Base-by-base conservation (phyloP, 2,888 invertebrate species). In the Oscheius sp. region DNA sequence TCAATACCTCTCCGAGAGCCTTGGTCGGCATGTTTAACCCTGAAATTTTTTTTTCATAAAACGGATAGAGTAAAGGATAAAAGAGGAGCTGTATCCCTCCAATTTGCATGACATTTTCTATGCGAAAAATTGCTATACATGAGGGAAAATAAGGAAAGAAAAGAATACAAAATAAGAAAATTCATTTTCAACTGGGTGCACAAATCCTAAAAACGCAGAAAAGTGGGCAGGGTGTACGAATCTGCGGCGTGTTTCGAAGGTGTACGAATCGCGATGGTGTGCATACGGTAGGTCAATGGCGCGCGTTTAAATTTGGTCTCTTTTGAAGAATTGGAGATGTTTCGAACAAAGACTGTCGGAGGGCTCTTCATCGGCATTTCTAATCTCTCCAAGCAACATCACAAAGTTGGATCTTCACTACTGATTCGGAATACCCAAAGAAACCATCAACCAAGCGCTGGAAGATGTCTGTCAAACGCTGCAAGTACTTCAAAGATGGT, bases 1-100 rank as follows among this genome's bases (percentile, higher is more conserved):
- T 96, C 92, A 99, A 93, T 97, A 97, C 68, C 79, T 89, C 88
- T 82, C 88, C 88, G 50, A 84, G 83, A 78, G 88, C 88, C 84
- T 85, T 88, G 82, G 88, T 88, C 80, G 88, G 88, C 88, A 88
- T 88, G 82, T 80, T 83, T 74, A 81, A 82, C 82, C 80, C 83
- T 82, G 76, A 29, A 74, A 74, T 0, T 21, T 21, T 21, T 21
- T 21, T 21, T 21, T 21, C 29, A 42, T 33, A n/a, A 50, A 42
- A 70, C 4, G 4, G 11, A 58, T 9, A 29, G 32, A 42, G 37
- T 33, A 33, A 29, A 33, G 7, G 1, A 7, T 32, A 60, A 60
- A 7, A 60, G 60, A 32, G 32, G 9, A 59, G 47, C 1, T 33
- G 33, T 5, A 21, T 21, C 21, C 21, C 21, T 21, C 21, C 21